Evolutionary conservation across 2,797 vertebrate species (phyloP).

Genomic region (Rhincodon typus): DNA sequence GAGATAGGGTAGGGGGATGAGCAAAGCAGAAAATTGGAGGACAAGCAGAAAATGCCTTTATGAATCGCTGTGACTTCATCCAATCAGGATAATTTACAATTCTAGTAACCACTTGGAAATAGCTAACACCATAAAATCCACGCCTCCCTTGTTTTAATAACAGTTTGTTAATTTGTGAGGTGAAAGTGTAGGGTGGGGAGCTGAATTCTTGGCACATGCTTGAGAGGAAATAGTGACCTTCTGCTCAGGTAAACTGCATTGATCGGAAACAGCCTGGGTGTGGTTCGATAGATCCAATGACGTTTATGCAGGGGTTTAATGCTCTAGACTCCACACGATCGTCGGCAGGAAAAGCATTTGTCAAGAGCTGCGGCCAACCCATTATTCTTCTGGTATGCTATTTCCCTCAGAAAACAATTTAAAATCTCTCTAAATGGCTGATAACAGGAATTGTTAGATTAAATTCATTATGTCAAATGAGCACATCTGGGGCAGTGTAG

Average conservation of each 20-base stretch:
- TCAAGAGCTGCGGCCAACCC: conserved; percentile 31
- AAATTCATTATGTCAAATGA: background rate
- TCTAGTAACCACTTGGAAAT: background rate
- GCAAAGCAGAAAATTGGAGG: background rate
- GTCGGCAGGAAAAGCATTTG: conserved; percentile 53
- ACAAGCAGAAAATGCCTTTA: background rate
- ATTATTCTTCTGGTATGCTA: conserved; percentile 33
- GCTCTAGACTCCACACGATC: conserved; percentile 39
- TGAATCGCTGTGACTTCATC: background rate
- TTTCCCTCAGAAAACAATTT: conserved; percentile 37
- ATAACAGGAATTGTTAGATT: conserved; percentile 24
- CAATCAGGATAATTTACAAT: background rate
- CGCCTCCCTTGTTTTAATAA: background rate
- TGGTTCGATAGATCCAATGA: background rate
- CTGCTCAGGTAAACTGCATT: conserved; percentile 3
- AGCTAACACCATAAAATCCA: background rate
- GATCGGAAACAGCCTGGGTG: conserved; percentile 18
- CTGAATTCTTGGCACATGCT: background rate
- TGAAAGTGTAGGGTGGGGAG: background rate
- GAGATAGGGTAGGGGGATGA: background rate
- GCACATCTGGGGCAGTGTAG: background rate
- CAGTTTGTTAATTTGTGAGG: background rate
- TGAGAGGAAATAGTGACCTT: background rate
- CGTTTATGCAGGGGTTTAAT: background rate
- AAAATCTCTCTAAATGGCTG: background rate